These are phyloP conservation scores for Leguminivora glycinivorella DNA, from an alignment of 1,140 invertebrate genomes.

Conservation along the genomic window DNA sequence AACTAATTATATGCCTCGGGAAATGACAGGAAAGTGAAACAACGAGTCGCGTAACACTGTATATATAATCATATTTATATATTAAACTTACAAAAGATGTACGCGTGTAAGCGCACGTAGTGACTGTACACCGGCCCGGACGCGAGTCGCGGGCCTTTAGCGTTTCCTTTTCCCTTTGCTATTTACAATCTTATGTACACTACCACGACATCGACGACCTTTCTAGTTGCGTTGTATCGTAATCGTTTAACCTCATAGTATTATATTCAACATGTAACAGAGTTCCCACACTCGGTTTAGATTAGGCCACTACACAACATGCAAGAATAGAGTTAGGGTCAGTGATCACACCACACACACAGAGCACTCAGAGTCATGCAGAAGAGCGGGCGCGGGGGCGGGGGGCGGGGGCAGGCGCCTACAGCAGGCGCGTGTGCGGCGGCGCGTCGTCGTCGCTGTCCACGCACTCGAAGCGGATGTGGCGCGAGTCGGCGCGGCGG, in stretches of 20 bases:
- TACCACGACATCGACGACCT: conserved; percentile 16
- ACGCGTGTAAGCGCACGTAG: conserved; percentile 39
- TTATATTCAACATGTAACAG: conserved; percentile 7
- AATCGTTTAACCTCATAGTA: neutral
- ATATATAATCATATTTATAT: conserved; percentile 26
- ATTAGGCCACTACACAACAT: conserved; percentile 22
- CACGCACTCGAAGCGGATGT: conserved; percentile 63
- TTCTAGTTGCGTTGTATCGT: conserved; percentile 6
- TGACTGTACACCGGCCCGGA: conserved; percentile 15
- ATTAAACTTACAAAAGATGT: conserved; percentile 46
- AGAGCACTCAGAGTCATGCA: conserved; percentile 23
- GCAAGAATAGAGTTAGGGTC: conserved; percentile 21
- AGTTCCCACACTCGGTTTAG: neutral
- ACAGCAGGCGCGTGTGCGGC: conserved; percentile 54
- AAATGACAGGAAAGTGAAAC: neutral
- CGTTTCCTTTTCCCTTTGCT: conserved; percentile 26
- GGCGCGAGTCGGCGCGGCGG: conserved; percentile 43
- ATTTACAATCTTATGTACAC: conserved; percentile 29
- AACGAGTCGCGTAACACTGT: conserved; percentile 30
- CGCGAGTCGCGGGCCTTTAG: conserved; percentile 22
- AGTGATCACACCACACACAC: conserved; percentile 16
- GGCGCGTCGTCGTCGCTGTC: conserved; percentile 68
- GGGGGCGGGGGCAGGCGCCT: conserved; percentile 27
- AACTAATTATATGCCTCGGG: neutral
- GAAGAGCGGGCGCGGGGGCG: conserved; percentile 14